Conservation (phyloP, 2,113 vertebrate species). For the Apus apus region DNA sequence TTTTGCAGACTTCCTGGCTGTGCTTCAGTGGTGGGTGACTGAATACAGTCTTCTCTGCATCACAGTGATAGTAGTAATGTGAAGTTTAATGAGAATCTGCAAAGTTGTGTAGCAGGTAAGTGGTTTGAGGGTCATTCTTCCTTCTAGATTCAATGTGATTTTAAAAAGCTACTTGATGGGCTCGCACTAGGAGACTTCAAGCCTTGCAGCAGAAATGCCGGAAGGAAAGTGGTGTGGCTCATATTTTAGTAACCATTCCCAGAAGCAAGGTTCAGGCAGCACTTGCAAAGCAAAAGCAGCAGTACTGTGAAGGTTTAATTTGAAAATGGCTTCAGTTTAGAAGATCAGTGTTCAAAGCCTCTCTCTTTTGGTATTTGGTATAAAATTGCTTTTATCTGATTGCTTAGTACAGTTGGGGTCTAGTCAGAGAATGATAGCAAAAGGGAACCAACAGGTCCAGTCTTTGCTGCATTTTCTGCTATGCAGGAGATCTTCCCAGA, state of each 20-base stretch:
- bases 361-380: background rate
- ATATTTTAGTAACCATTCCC: background rate
- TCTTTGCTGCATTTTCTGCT: background rate
- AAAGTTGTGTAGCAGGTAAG: constrained; percentile 50
- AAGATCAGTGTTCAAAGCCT: background rate
- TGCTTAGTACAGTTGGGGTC: background rate
- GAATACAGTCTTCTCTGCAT: background rate
- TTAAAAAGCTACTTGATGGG: background rate
- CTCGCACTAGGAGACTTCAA: background rate
- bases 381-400: background rate
- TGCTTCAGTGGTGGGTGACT: background rate
- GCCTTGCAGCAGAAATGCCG: background rate
- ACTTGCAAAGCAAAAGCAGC: background rate
- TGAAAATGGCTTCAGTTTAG: background rate
- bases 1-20: constrained; percentile 53
- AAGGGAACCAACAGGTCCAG: background rate
- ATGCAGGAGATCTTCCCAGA: background rate
- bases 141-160: constrained; percentile 4
- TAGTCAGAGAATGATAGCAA: background rate
- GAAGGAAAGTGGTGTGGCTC: background rate
- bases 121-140: constrained; percentile 8
- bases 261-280: background rate
- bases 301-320: background rate
- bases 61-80: background rate
- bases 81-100: constrained; percentile 49